Conservation (phyloP, 2,888 invertebrate genomes). For the Zygothrica quintamaculata region DNA sequence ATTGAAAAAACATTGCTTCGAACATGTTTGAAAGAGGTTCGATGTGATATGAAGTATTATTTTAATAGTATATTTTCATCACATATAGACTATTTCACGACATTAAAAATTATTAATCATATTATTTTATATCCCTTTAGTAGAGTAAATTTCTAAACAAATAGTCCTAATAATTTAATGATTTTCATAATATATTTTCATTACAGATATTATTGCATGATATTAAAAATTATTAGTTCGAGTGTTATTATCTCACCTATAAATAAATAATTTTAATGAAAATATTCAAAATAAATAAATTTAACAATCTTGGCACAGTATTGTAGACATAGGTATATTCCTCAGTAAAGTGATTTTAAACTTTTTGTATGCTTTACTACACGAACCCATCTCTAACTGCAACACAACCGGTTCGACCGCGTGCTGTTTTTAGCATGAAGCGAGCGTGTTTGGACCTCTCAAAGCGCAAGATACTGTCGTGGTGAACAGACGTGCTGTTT, state of each 20-base stretch:
- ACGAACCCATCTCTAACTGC: constrained; percentile 45
- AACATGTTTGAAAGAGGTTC: constrained; percentile 53
- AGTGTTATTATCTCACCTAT: no score
- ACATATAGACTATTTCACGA: constrained; percentile 4
- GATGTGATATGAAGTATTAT: constrained; percentile 1
- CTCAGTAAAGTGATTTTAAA: background rate
- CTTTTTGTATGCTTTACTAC: background rate
- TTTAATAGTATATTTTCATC: background rate
- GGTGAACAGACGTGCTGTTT: constrained; percentile 67
- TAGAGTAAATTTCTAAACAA: no score
- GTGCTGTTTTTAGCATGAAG: constrained; percentile 75
- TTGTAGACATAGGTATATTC: no score
- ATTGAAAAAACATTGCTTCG: constrained; percentile 29
- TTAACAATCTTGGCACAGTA: no score
- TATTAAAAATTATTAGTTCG: no score
- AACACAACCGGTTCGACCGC: constrained; percentile 66
- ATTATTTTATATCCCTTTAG: no score
- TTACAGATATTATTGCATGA: no score
- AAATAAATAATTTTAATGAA: no score
- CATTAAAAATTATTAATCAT: no score
- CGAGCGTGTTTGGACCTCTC: constrained; percentile 48
- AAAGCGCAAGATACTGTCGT: constrained; percentile 54
- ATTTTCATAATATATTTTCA: no score
- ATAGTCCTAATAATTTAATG: no score
- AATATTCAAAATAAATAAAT: no score